Evolutionary conservation across 2,797 vertebrate species (phyloP).

Genomic region (Mallotus villosus): DNA sequence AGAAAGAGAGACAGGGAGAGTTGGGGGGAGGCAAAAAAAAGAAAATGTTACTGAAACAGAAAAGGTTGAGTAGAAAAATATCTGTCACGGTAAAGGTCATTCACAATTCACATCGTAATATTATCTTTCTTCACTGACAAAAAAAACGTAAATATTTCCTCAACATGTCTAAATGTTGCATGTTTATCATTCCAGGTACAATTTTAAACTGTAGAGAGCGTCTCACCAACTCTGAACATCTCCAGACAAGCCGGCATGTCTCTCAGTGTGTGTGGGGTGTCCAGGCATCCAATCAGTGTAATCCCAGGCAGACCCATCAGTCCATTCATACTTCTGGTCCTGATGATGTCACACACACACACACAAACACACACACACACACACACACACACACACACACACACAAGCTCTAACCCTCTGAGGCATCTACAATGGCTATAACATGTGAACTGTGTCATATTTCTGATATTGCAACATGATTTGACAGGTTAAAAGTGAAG

Average conservation of each 20-base stretch:
- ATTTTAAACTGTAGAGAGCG: not conserved
- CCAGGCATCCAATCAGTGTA: slow-evolving; percentile 75
- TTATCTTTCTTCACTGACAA: too few relatives aligned
- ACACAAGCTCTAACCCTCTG: slow-evolving; percentile 7
- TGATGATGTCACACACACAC: slow-evolving; percentile 31
- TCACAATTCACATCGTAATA: too few relatives aligned
- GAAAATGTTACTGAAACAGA: too few relatives aligned
- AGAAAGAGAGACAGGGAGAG: not conserved
- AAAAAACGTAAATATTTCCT: too few relatives aligned
- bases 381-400: slow-evolving; percentile 23
- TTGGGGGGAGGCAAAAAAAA: too few relatives aligned
- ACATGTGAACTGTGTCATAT: not conserved
- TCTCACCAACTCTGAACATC: slow-evolving; percentile 71
- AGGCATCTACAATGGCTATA: not conserved
- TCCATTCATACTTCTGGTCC: slow-evolving; percentile 65
- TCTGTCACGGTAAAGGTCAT: too few relatives aligned
- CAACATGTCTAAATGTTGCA: too few relatives aligned
- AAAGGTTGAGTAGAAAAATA: too few relatives aligned
- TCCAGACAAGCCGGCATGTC: slow-evolving; percentile 64
- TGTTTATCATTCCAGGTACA: too few relatives aligned
- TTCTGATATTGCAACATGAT: not conserved
- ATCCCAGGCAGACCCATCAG: slow-evolving; percentile 65
- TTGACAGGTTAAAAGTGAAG: not conserved
- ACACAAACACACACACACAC: slow-evolving; percentile 21
- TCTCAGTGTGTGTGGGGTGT: slow-evolving; percentile 56